phyloP scores from a whole-genome alignment of 2,113 vertebrate genomes.

The Cranoglanis bouderius region DNA sequence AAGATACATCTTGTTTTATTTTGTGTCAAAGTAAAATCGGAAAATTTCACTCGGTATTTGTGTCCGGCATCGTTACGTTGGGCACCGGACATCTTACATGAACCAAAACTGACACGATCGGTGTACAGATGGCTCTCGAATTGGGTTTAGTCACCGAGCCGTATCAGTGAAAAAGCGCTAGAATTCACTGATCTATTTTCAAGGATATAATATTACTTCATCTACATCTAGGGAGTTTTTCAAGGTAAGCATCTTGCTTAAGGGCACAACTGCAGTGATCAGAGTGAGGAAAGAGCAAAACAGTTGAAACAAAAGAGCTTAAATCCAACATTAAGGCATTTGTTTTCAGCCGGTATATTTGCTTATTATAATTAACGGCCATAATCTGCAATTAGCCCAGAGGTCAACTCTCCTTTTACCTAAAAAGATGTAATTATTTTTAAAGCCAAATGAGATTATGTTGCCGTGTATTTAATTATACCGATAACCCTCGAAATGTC shows the following conservation, averaged over 20 bases:
- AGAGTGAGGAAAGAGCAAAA: not conserved
- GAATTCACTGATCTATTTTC: not conserved
- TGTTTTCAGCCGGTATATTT: conserved; percentile 70
- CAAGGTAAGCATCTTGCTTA: conserved; percentile 7
- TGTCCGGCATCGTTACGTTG: not conserved
- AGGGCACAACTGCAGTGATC: not conserved
- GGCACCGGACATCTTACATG: not conserved
- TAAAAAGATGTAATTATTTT: conserved; percentile 68
- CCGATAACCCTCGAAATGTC: conserved; percentile 71
- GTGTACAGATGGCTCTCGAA: not conserved
- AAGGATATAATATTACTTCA: not conserved
- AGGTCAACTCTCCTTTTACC: conserved; percentile 69
- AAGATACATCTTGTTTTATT: not conserved
- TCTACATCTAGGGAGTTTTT: conserved; percentile 4
- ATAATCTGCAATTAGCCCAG: conserved; percentile 77
- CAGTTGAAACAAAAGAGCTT: not conserved
- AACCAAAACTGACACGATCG: not conserved
- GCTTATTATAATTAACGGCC: conserved; percentile 75
- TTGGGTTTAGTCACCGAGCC: not conserved
- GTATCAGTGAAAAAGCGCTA: not conserved
- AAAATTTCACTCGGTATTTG: not conserved
- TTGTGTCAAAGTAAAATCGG: not conserved
- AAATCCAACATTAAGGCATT: conserved; percentile 60
- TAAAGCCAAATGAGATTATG: conserved; percentile 65
- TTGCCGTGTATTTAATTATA: conserved; percentile 71